Conservation (phyloP, 2,113 vertebrate genomes). For the Centropristis striata region DNA sequence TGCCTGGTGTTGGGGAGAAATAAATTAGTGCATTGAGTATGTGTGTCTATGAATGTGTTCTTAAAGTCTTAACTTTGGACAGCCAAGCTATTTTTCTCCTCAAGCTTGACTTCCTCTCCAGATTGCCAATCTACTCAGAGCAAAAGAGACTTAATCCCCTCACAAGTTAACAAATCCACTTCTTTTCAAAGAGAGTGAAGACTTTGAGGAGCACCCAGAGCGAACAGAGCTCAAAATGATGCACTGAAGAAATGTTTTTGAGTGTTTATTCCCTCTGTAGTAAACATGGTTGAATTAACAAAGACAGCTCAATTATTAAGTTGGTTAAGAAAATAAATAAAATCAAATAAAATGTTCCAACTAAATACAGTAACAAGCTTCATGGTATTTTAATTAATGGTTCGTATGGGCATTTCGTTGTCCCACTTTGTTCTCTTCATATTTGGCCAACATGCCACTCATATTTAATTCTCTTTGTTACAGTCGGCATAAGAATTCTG, state of each 20-base stretch:
- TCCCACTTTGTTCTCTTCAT: slow-evolving; percentile 52
- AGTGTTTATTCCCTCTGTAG: neutral
- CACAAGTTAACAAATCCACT: slow-evolving; percentile 42
- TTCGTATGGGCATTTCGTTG: slow-evolving; percentile 41
- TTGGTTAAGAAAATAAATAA: neutral
- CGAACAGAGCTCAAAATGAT: neutral
- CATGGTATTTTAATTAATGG: slow-evolving; percentile 63
- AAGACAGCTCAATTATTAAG: slow-evolving; percentile 20
- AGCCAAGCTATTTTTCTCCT: slow-evolving; percentile 9
- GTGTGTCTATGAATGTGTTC: neutral
- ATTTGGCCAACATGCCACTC: slow-evolving; percentile 67
- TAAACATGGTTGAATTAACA: slow-evolving; percentile 16
- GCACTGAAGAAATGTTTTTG: neutral
- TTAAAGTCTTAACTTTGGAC: neutral
- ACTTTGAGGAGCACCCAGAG: slow-evolving; percentile 34
- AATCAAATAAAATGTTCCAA: neutral
- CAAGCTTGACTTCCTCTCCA: slow-evolving; percentile 7
- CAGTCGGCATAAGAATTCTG: slow-evolving; percentile 44
- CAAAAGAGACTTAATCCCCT: slow-evolving; percentile 45
- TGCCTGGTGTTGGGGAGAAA: neutral
- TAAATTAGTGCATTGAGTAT: neutral
- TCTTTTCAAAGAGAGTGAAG: slow-evolving; percentile 18
- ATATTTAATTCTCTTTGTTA: slow-evolving; percentile 71
- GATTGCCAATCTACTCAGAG: slow-evolving; percentile 48
- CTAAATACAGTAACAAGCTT: slow-evolving; percentile 45